Conservation (phyloP, 2,113 vertebrate genomes). For the Amblyornis subalaris region DNA sequence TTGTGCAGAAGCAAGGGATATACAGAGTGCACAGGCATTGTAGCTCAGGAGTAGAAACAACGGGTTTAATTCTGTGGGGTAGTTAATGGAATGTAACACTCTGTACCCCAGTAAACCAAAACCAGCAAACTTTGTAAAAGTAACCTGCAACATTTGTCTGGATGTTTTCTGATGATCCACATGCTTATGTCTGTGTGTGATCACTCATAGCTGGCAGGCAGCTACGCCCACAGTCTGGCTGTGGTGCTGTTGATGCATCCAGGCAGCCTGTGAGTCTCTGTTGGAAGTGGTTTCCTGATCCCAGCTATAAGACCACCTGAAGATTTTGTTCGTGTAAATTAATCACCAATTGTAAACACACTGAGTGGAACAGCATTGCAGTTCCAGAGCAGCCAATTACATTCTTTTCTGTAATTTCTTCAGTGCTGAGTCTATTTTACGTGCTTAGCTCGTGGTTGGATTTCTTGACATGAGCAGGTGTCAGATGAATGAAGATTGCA, state of each 20-base stretch:
- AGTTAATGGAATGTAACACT: not conserved
- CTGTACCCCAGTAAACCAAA: not conserved
- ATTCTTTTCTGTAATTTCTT: not conserved
- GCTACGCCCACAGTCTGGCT: not conserved
- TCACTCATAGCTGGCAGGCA: not conserved
- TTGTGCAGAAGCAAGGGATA: not conserved
- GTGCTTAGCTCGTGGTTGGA: not conserved
- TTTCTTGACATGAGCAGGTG: fast-evolving
- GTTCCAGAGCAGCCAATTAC: not conserved
- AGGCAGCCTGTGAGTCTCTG: not conserved
- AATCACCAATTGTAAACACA: not conserved
- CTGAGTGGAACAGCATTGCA: not conserved
- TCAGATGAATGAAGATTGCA: not conserved
- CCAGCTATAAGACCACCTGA: not conserved
- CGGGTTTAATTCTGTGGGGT: not conserved
- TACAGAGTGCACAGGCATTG: fast-evolving
- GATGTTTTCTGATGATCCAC: not conserved
- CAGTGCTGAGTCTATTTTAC: fast-evolving
- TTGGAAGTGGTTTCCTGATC: not conserved
- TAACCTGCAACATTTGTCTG: not conserved
- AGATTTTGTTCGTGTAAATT: not conserved
- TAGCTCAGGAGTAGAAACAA: not conserved
- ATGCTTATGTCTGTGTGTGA: not conserved
- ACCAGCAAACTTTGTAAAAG: not conserved
- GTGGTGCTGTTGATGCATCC: not conserved